A percentile compares a stretch with the other conserved stretches of the same genome.
Evolutionary conservation across 1,140 invertebrate species (phyloP).

Genomic region (Aphaenogaster floridana): DNA sequence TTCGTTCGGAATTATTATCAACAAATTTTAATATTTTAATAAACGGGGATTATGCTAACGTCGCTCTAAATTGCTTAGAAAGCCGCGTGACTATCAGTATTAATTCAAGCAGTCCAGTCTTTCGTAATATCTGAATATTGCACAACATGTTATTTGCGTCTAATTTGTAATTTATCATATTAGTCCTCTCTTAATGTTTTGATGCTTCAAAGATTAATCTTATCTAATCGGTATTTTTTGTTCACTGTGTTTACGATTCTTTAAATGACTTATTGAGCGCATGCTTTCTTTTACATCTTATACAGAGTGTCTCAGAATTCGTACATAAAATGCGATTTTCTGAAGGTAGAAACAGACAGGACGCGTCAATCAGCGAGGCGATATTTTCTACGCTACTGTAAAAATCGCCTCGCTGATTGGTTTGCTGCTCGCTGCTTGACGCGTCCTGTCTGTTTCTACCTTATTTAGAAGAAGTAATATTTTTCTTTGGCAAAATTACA

Average conservation of each 20-base stretch:
- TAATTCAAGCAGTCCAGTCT: background rate
- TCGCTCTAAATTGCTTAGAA: background rate
- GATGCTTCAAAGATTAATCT: background rate
- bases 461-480: background rate
- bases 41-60: background rate
- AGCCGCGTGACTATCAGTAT: background rate
- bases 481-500: background rate
- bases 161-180: background rate
- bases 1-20: background rate
- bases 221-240: conserved; percentile 13
- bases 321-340: background rate
- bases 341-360: too few relatives aligned
- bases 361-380: too few relatives aligned
- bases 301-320: background rate
- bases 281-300: background rate
- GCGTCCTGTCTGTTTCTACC: too few relatives aligned
- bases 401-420: too few relatives aligned
- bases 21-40: background rate
- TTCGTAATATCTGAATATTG: background rate
- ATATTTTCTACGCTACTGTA: too few relatives aligned
- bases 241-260: background rate
- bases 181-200: background rate
- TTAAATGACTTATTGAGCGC: background rate
- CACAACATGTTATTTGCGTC: background rate
- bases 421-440: too few relatives aligned